Evolutionary conservation across 1,140 invertebrate genomes (phyloP), one percentile per base, ranked within the genome.

Genomic region (Papilio glaucus): DNA sequence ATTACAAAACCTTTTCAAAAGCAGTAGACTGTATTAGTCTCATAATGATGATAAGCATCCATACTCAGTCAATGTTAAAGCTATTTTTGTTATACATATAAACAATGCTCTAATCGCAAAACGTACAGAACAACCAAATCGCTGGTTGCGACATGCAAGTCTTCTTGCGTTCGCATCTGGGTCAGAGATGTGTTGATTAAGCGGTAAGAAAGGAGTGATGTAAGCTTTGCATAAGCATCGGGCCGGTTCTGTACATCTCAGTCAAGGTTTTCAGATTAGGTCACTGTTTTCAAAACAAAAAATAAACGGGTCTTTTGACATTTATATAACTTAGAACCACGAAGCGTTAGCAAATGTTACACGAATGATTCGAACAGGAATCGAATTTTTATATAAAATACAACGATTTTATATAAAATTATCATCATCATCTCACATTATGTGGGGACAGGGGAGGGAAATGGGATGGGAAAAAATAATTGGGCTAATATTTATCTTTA

Each of bases 131-230:
- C 63, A 4, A 45, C 38, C 18, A 29, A 45, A 39, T 67, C 39
- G 33, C 33, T 45, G 15, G n/a, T 63, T 67, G 63, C 63, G 39
- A 45, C 63, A 67, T 67, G 24, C 63, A 67, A 45, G 26, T 49
- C 39, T 42, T 42, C 39, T 49, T 53, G 24, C 42, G 24, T 49
- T 68, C 15, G 8, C 7, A 63, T 38, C 65, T 68, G 41, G 65
- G 65, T 68, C 65, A 68, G 42, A 68, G 65, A 68, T 68, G 21
- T 68, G 65, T 68, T 68, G 65, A 68, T 68, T 68, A 68, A 68
- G 42, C 65, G 2, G 65, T 45, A 63, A 63, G 61, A 63, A 63
- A 68, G 65, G 63, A 45, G 65, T 68, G 65, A 68, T 68, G 65
- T 68, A 68, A 68, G 65, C 41, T 49, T 68, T 68, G 42, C 65